A percentile compares a stretch with the other conserved stretches of the same genome.
Evolutionary conservation across 2,888 invertebrate genomes (phyloP).

Genomic region (Lacanobia oleracea): DNA sequence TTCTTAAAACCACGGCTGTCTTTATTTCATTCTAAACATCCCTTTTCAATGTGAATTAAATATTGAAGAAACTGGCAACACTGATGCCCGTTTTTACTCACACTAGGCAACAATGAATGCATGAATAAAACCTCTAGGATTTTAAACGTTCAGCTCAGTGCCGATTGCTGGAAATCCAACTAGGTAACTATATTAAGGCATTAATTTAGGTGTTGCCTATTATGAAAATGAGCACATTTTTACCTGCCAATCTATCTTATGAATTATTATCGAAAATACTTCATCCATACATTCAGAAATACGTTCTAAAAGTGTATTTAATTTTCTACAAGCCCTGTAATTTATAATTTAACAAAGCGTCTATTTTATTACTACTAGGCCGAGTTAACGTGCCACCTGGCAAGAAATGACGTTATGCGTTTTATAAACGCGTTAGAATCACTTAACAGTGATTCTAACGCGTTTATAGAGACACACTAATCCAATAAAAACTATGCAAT

Average conservation of each 20-base stretch:
- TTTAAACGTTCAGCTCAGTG: not conserved
- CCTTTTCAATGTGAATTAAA: constrained; percentile 35
- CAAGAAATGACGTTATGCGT: too few species aligned
- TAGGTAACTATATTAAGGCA: not conserved
- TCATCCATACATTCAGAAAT: constrained; percentile 53
- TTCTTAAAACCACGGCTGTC: not conserved
- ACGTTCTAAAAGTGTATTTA: constrained; percentile 48
- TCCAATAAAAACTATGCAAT: too few species aligned
- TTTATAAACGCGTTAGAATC: too few species aligned
- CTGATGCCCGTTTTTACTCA: not conserved
- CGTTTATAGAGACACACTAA: too few species aligned
- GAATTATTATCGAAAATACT: constrained; percentile 45
- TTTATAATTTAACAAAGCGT: constrained; percentile 60
- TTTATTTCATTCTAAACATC: not conserved
- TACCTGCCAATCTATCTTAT: constrained; percentile 13
- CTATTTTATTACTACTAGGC: constrained; percentile 42
- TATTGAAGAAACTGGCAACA: constrained; percentile 18
- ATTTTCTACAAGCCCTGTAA: constrained; percentile 65
- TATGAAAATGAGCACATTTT: not conserved
- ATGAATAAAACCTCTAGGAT: not conserved
- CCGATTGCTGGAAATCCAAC: not conserved
- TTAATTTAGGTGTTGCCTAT: not conserved
- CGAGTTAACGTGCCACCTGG: too few species aligned
- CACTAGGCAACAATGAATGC: not conserved
- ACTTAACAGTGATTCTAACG: too few species aligned